Conservation (phyloP, 2,888 invertebrate species). For the Cryptus viduatorius region DNA sequence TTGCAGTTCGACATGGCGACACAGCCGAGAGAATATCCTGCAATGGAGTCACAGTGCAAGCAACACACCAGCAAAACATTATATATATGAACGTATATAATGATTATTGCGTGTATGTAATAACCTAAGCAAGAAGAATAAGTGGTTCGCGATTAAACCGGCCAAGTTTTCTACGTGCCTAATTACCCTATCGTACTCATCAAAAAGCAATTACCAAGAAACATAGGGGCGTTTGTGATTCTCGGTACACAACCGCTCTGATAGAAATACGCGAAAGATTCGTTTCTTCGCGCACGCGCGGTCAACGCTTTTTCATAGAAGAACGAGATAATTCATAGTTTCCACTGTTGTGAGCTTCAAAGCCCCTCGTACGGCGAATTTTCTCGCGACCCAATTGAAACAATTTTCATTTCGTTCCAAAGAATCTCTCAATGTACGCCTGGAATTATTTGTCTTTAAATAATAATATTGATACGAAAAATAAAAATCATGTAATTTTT, state of each 20-base stretch:
- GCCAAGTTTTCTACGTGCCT: conserved; percentile 68
- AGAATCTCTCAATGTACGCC: too few relatives aligned
- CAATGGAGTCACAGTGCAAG: neutral
- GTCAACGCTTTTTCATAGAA: neutral
- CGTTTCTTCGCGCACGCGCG: neutral
- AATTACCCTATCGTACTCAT: conserved; percentile 66
- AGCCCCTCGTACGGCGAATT: too few relatives aligned
- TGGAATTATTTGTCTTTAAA: too few relatives aligned
- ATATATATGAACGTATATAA: conserved; percentile 25
- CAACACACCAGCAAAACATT: neutral
- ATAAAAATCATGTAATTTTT: too few relatives aligned
- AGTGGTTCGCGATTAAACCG: conserved; percentile 66
- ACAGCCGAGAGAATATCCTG: conserved; percentile 33
- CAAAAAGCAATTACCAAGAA: conserved; percentile 65
- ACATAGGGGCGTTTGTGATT: neutral
- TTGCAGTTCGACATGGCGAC: conserved; percentile 23
- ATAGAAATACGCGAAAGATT: conserved; percentile 11
- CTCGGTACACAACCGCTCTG: neutral
- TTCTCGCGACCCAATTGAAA: too few relatives aligned
- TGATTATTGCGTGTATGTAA: conserved; percentile 65
- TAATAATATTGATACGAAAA: too few relatives aligned
- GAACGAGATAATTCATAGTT: neutral
- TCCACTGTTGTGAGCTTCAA: too few relatives aligned
- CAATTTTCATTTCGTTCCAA: too few relatives aligned
- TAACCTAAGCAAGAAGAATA: conserved; percentile 46